Conservation (phyloP, 2,888 invertebrate genomes). For the Agrochola lychnidis region DNA sequence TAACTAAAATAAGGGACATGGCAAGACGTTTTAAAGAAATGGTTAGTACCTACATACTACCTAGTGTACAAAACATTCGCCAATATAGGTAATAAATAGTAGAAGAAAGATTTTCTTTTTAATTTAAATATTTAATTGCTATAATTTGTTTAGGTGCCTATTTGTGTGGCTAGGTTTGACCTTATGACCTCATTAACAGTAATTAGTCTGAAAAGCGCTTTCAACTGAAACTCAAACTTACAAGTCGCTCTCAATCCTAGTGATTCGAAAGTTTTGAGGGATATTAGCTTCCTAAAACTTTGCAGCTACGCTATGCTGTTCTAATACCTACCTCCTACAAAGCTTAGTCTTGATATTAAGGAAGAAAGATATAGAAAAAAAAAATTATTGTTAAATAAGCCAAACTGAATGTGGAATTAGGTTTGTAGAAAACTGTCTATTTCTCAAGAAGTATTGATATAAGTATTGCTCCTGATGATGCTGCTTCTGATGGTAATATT, state of each 20-base stretch:
- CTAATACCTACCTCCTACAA: slow-evolving; percentile 3
- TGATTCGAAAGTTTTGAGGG: slow-evolving; percentile 63
- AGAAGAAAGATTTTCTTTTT: background rate
- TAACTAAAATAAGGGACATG: background rate
- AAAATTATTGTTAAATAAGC: background rate
- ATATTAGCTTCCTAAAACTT: slow-evolving; percentile 62
- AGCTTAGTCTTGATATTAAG: slow-evolving; percentile 5
- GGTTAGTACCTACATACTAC: background rate
- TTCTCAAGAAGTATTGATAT: background rate
- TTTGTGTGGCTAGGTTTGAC: slow-evolving; percentile 3
- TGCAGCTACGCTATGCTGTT: slow-evolving; percentile 16
- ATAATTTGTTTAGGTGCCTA: background rate
- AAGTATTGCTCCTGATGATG: too few relatives aligned
- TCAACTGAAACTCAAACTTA: slow-evolving; percentile 48
- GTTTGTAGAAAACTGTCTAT: background rate
- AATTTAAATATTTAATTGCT: background rate
- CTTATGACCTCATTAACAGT: slow-evolving; percentile 51
- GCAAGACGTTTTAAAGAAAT: background rate
- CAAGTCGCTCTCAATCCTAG: slow-evolving; percentile 57
- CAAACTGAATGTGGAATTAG: background rate
- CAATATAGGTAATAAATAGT: background rate
- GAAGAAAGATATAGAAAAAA: background rate
- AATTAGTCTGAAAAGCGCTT: slow-evolving; percentile 53
- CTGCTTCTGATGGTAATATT: too few relatives aligned
- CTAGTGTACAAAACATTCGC: background rate